These are phyloP conservation scores for Indri indri DNA, from an alignment of 2,113 vertebrate species.

Conservation along the genomic window DNA sequence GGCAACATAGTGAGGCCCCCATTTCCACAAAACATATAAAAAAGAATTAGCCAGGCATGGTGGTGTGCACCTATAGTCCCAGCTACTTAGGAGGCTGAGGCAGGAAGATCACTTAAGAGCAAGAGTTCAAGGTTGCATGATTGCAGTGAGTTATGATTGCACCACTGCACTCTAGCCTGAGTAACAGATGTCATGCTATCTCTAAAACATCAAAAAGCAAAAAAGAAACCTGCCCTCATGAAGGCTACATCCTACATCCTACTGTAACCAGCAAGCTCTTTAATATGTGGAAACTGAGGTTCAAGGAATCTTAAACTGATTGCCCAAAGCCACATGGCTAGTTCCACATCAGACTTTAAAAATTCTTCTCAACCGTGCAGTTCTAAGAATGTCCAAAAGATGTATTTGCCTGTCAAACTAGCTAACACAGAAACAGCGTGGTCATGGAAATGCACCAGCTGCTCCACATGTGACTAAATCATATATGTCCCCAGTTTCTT, in stretches of 20 bases:
- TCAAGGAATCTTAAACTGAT: background rate
- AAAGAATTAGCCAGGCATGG: no score
- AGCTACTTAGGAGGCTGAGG: no score
- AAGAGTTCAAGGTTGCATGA: no score
- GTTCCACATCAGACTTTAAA: background rate
- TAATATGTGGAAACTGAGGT: background rate
- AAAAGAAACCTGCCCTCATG: background rate
- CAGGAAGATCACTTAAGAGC: no score
- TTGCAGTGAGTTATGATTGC: no score
- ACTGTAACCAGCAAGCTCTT: background rate
- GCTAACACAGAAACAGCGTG: background rate
- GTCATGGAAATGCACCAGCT: background rate
- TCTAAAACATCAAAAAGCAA: no score
- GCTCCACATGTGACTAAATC: background rate
- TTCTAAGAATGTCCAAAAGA: background rate
- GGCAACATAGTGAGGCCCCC: no score
- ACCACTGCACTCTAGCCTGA: no score
- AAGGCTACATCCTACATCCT: no score
- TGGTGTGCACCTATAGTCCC: no score
- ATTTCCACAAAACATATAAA: no score
- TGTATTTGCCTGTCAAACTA: background rate
- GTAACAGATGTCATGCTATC: no score
- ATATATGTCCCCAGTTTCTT: background rate
- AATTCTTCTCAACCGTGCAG: background rate
- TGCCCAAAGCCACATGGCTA: background rate